Evolutionary conservation across 2,113 vertebrate species (phyloP), one percentile per base, ranked within the genome.

Genomic region (Athene noctua): DNA sequence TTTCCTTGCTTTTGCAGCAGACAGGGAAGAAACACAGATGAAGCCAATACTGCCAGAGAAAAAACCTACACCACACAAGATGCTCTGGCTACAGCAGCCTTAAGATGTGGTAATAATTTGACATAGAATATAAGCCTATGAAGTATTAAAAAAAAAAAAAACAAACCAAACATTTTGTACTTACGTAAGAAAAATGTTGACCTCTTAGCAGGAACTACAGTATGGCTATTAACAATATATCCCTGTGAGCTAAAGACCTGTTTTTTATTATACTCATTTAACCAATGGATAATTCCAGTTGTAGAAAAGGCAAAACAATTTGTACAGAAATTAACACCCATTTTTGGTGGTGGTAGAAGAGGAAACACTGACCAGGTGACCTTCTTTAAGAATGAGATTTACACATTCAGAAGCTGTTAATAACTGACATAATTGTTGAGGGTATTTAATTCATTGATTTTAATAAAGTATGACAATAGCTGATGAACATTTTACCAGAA

Each of bases 401-500:
- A 72, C 80, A 83, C 61, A 54, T 68, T 82, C 54, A 57, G 67
- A 88, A 65, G 19, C 30, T 80, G 19, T 72, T 92, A 73, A 84
- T 65, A 91, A 81, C 34, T 63, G 30, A 4, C 29, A 25, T 68
- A 65, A 79, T 71, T 92, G 47, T 62, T 86, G 34, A 88, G 55
- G 71, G 7, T 82, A 66, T 90, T 92, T 80, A 93, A 84, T 74
- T 89, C 1, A 27, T 52, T 89, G 6, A 59, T 51, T 94, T 91
- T 92, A 89, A 95, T 57, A 65, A 86, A 72, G 30, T 52, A 65
- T 87, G 84, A 80, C 74, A 91, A 77, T 36, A 92, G 74, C 38
- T 92, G 66, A 95, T 80, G 78, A 95, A 85, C 34, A 40, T 63
- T 87, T 74, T 66, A 82, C 25, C 32, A 78, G 80, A 92, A 92